Conservation (phyloP, 2,113 vertebrate genomes). For the Burhinus bistriatus region DNA sequence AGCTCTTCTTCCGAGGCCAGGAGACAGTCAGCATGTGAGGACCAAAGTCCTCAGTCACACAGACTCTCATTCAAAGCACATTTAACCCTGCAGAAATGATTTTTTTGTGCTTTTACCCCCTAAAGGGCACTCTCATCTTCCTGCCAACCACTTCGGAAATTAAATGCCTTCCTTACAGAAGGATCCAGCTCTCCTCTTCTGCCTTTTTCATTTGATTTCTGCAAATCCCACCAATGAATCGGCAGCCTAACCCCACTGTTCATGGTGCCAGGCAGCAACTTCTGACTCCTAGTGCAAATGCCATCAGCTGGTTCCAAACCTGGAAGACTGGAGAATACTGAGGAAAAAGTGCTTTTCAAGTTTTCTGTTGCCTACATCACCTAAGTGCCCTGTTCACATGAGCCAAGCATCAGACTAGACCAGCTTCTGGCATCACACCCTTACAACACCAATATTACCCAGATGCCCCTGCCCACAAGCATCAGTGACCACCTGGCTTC, state of each 20-base stretch:
- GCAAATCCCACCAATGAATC: not conserved
- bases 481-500: not conserved
- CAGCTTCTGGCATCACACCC: not conserved
- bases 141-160: not conserved
- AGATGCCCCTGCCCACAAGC: not conserved
- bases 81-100: not conserved
- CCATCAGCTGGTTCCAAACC: not conserved
- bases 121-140: not conserved
- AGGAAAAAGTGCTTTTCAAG: not conserved
- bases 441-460: not conserved
- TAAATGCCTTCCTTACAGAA: not conserved
- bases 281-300: not conserved
- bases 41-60: not conserved
- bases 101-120: not conserved
- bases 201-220: not conserved
- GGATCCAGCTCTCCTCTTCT: not conserved
- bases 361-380: not conserved
- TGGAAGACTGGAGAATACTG: not conserved
- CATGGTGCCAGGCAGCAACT: not conserved
- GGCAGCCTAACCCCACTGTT: not conserved
- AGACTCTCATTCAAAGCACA: not conserved
- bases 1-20: not conserved
- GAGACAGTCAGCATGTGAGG: not conserved
- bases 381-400: not conserved
- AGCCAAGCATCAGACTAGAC: not conserved